Percentiles rank a stretch among this genome's conserved stretches.
Conservation (phyloP, 1,140 invertebrate species). For the Caenorhabditis latens region DNA sequence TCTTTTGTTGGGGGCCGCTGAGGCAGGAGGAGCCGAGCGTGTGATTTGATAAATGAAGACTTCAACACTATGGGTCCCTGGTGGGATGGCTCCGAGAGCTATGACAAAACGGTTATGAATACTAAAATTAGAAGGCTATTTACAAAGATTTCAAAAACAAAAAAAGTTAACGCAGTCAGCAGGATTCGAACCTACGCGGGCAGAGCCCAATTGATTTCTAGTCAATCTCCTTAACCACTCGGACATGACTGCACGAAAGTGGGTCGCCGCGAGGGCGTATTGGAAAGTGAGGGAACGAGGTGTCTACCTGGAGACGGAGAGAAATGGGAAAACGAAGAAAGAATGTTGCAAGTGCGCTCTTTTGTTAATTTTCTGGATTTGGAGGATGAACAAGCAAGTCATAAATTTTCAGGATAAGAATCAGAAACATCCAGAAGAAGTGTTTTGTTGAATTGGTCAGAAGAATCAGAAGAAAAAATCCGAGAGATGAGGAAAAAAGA, state of each 20-base stretch:
- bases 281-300: neutral
- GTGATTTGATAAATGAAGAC: constrained; percentile 55
- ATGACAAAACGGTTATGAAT: neutral
- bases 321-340: no score
- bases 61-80: constrained; percentile 18
- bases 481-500: neutral
- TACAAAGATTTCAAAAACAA: neutral
- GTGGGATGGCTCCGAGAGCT: neutral
- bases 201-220: constrained; percentile 69
- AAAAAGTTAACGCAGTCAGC: constrained; percentile 58
- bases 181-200: constrained; percentile 69
- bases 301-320: neutral
- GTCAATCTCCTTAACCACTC: constrained; percentile 68
- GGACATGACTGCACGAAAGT: constrained; percentile 56
- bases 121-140: neutral
- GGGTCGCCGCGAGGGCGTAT: neutral
- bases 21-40: neutral
- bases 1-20: neutral
- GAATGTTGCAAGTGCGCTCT: neutral
- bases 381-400: no score
- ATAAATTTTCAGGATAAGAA: neutral
- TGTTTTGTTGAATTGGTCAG: neutral
- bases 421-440: neutral
- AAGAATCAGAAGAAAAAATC: neutral
- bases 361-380: neutral